Evolutionary conservation across 2,888 invertebrate species (phyloP), one percentile per base, ranked within the genome.

Genomic region (Thereva nobilitata): DNA sequence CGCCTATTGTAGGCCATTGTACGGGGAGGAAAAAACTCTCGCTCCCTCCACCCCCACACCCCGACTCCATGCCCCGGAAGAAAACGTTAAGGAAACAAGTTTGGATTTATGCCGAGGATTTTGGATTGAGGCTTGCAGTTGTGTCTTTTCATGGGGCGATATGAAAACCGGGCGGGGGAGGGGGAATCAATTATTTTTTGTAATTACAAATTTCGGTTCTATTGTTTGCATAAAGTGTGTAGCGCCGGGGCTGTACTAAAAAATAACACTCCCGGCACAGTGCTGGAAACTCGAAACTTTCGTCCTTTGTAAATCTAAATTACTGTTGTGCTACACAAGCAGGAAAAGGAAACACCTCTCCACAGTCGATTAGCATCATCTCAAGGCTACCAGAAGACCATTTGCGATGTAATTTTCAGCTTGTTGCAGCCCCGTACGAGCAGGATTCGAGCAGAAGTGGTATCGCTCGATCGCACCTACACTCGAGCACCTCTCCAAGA

Each of bases 361-460:
- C 41, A 7, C 49, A 50, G 50, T 61, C 61, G 50, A 61, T 61
- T 61, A 61, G 61, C 61, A 61, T 61, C 50, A 61, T 61, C 61
- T 53, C 50, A 50, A 23, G 23, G 23, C 23, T 23, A 23, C 23
- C 23, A 23, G 23, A 23, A 23, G 23, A 37, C 40, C 23, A 41
- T 61, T 61, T 49, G 50, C 41, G 61, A 38, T 50, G 61, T 61
- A 61, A 61, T 61, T 61, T 50, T 49, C 61, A 40, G 61, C 23
- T 50, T 61, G 61, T 61, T 61, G 61, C 49, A 49, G 40, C 8
- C 49, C 50, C 50, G 41, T 10, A 37, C 50, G 50, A 61, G 41
- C 12, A 5, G 37, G 23, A 49, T 10, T 42, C 42, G 9, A 41
- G 23, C 23, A 23, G 23, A 1, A 41, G 34, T 35, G 61, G 41